Base-by-base conservation (phyloP, 2,888 invertebrate genomes). In the Drosophila helvetica region DNA sequence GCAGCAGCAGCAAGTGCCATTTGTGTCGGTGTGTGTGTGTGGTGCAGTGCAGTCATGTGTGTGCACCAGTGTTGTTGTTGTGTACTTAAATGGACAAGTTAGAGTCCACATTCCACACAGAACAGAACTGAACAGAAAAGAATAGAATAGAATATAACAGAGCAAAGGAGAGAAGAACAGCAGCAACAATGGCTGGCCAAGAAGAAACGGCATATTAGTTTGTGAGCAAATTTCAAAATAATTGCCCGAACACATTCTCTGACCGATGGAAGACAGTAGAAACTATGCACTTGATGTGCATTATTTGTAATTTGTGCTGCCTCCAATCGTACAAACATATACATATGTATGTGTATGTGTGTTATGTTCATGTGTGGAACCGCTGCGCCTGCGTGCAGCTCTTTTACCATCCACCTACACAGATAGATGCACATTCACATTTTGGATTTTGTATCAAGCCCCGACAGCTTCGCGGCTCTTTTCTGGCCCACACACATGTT, bases 61-160 rank as follows among this genome's bases (percentile, higher is more conserved):
- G 38, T 38, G 38, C 38, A n/a, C 38, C 15, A 38, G 15, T 38
- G 65, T 38, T 64, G 54, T 56, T 74, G 54, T 56, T 74, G 63
- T 77, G 88, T 75, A 82, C 86, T 80, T 84, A 85, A 83, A 83
- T 87, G 80, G 83, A 70, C 78, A 86, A 83, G 79, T 84, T 88
- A 77, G 80, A 84, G 74, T 88, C 88, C 87, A 88, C 85, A 88
- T 86, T 86, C 88, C 88, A 88, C 82, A 79, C 74, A 52, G 27
- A 38, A 38, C 15, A 38, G 38, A 38, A 6, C 1, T 69, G 53
- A 67, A 62, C 62, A 59, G 45, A 67, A 62, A 60, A 59, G 45
- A n/a, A 10, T 12, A 22, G n/a, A 33, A 10, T 3, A 12, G 12
- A 17, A 43, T 8, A 27, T 7, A 27, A 8, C 27, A 27, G 27